Evolutionary conservation across 2,797 vertebrate species (phyloP), one percentile per base, ranked within the genome.

Genomic region (Phoeniculus purpureus): DNA sequence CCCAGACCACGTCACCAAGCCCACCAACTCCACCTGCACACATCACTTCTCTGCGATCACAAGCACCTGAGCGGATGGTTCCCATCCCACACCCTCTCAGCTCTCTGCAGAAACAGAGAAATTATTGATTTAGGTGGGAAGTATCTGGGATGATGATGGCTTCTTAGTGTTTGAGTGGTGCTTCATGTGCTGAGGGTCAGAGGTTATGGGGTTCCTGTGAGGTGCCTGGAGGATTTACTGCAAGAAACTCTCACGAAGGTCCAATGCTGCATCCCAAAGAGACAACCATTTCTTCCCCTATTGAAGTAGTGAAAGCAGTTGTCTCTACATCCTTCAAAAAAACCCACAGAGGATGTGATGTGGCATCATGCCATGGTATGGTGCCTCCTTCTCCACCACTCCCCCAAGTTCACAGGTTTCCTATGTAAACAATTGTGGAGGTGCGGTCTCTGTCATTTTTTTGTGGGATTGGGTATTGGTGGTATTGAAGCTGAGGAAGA

Each of bases 341-440:
- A 37, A 7, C 20, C 59, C 43, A n/a, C 23, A 51, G n/a, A 50
- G 31, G 7, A 54, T 15, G 11, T 1, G 15, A 3, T 16, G 22
- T 81, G 51, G 12, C 9, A 15, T 14, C 25, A 5, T 14, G 18
- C 32, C 14, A 7, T 26, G 37, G 6, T 3, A 2, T 8, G 13
- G 64, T 16, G 27, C 29, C 23, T 17, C 3, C 55, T 76, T 20
- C 29, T 77, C 12, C 19, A 8, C 4, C 0, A 0, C 4, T n/a
- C n/a, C n/a, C n/a, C n/a, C n/a, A n/a, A 67, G 18, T 21, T 72
- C 19, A 25, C 9, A 14, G 31, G 10, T 21, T 8, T 12, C 8
- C 4, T 14, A 7, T 8, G 4, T 29, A 7, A 29, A 19, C 23
- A 40, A 18, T 26, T 6, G 6, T 4, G 0, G 0, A 56, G 12